Base-by-base conservation (phyloP, 2,888 invertebrate species). In the Cabera pusaria region DNA sequence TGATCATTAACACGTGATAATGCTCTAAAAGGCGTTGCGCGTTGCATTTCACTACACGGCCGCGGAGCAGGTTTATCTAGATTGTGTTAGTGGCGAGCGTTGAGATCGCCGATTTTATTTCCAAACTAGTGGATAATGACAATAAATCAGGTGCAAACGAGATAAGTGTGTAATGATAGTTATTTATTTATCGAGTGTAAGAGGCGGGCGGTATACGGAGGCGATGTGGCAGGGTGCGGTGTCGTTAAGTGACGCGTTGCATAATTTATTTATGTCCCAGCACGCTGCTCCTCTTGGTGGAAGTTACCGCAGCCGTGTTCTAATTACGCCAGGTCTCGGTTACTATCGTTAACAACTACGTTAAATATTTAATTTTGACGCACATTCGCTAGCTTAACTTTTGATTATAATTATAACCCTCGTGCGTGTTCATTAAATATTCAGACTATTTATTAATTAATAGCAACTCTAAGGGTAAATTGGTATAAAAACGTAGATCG, bases 261-360 rank as follows among this genome's bases (percentile, higher is more conserved):
- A 86, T 85, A 83, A 84, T 81, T 79, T 80, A 85, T 82, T 80
- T 85, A 85, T 86, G 84, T 82, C 59, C 59, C 67, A 73, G 72
- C 86, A 84, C 85, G 86, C 76, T 69, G 73, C 69, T 64, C 72
- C 67, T 56, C 78, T 69, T 61, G 73, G 71, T 64, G 69, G 60
- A 64, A 69, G 65, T 68, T 64, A 62, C 64, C 50, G 54, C 64
- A 60, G 57, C 56, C 58, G 54, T 58, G 48, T 32, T 56, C 36
- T 57, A 50, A 57, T 55, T 55, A 58, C 44, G 39, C 24, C 43
- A 36, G 16, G 33, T 28, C 34, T 32, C 29, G 36, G 27, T 29
- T 21, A 39, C 29, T 29, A 38, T 31, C 29, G 29, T 25, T 34
- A 40, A 44, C 44, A 44, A 23, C 45, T 21, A 38, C 34, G 36